Evolutionary conservation across 2,113 vertebrate genomes (phyloP), one percentile per base, ranked within the genome.

Genomic region (Micromys minutus): DNA sequence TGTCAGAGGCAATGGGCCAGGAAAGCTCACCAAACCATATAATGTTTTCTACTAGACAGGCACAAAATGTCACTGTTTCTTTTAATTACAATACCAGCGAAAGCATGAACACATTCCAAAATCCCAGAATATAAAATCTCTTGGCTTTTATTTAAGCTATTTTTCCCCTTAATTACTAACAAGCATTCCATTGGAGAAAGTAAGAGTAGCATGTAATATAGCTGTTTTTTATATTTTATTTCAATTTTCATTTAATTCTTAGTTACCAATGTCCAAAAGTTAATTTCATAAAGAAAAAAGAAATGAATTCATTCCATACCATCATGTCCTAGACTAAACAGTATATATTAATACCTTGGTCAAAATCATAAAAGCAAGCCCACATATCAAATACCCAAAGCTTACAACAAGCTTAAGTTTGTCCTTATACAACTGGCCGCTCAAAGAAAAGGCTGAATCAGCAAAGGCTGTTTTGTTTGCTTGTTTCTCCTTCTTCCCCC

Each of bases 171-270:
- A 94, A 79, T 36, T 31, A 29, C 36, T 83, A 88, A 47, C 10
- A 94, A 94, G 63, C 90, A 63, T n/a, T 77, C 19, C 47, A 77
- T 36, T 24, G 16, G 55, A 80, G 19, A 39, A 69, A 75, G 50
- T 39, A 85, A 79, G 93, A 88, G 2, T n/a, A 88, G 72, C n/a
- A 61, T 9, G 26, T 42, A 24, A 19, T 75, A 7, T 7, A 42
- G 42, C 39, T 83, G 75, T n/a, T 74, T 81, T 93, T 75, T 65
- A 16, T 61, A 39, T 72, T 71, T 96, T 79, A 87, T 88, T n/a
- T 52, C 42, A 26, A 94, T 74, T 97, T 97, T 90, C 74, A 57
- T 93, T 80, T 92, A 92, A 96, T 94, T 79, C 13, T 16, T 85
- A 13, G 13, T 67, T 81, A 24, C 42, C 84, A 85, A 63, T 59